These are phyloP conservation scores for Chamaea fasciata DNA, from an alignment of 2,113 vertebrate genomes.

Conservation along the genomic window DNA sequence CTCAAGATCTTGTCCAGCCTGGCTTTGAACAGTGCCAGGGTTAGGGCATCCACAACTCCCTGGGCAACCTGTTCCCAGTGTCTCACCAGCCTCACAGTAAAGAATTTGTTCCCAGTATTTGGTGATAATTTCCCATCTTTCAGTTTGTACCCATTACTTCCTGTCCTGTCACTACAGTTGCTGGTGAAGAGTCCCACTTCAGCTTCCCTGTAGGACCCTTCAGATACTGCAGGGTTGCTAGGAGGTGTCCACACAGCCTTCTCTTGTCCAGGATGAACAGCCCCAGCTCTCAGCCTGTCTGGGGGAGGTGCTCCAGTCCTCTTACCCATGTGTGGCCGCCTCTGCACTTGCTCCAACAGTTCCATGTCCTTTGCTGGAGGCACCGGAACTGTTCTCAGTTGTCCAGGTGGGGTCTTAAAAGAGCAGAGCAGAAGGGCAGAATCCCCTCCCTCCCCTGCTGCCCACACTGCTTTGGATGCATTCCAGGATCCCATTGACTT, in stretches of 20 bases:
- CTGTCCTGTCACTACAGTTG: no score
- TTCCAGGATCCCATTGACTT: not conserved
- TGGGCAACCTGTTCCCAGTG: not conserved
- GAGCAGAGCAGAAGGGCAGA: not conserved
- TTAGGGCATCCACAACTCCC: fast-evolving
- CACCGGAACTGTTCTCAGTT: fast-evolving
- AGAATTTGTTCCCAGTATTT: not conserved
- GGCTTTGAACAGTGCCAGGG: not conserved
- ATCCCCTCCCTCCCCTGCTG: not conserved
- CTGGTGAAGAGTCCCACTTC: not conserved
- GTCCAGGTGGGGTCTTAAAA: not conserved
- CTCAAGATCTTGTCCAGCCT: not conserved
- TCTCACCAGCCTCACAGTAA: not conserved
- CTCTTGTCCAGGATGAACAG: not conserved
- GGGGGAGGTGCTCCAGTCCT: not conserved
- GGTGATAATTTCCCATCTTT: not conserved
- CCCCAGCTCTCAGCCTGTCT: not conserved
- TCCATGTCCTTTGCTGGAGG: not conserved
- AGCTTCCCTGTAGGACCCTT: not conserved
- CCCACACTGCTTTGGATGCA: not conserved
- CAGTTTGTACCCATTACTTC: not conserved
- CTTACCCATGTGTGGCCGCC: not conserved
- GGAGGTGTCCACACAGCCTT: not conserved
- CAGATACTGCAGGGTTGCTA: not conserved
- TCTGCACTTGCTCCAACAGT: not conserved